These are phyloP conservation scores for Metallyticus violacea DNA, from an alignment of 2,888 invertebrate genomes.

Conservation along the genomic window DNA sequence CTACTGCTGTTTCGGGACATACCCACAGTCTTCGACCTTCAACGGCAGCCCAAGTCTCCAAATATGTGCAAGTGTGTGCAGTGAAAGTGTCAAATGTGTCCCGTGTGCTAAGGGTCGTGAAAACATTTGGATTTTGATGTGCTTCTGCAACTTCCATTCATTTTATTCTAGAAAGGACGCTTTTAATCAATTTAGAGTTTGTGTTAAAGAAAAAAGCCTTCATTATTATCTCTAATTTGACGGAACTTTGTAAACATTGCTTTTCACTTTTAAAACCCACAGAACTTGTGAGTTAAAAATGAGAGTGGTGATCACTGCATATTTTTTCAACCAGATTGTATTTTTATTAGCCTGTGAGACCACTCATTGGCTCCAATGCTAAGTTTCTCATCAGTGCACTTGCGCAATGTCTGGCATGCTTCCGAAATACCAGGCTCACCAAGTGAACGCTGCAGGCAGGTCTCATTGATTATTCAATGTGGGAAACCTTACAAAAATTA, in stretches of 20 bases:
- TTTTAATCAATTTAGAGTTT: too few species aligned
- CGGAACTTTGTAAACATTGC: too few species aligned
- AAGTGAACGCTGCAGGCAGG: not conserved
- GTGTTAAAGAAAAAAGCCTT: too few species aligned
- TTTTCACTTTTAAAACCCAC: too few species aligned
- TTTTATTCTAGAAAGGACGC: too few species aligned
- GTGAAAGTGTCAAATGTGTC: not conserved
- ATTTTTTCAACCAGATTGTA: not conserved
- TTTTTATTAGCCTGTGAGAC: not conserved
- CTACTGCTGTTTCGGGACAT: slow-evolving; percentile 95
- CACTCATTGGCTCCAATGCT: not conserved
- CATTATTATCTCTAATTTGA: too few species aligned
- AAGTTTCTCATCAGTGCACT: not conserved
- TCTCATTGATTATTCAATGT: not conserved
- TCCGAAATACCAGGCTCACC: not conserved
- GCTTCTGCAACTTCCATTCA: too few species aligned
- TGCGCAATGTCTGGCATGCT: not conserved
- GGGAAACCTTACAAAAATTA: not conserved
- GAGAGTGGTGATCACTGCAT: too few species aligned
- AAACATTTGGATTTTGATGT: too few species aligned
- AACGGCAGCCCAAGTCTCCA: not conserved
- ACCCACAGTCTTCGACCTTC: slow-evolving; percentile 46
- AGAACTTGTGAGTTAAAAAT: too few species aligned
- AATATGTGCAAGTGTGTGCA: not conserved
- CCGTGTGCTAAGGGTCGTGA: too few species aligned